Base-by-base conservation (phyloP, 2,888 invertebrate species). In the Mythimna impura region DNA sequence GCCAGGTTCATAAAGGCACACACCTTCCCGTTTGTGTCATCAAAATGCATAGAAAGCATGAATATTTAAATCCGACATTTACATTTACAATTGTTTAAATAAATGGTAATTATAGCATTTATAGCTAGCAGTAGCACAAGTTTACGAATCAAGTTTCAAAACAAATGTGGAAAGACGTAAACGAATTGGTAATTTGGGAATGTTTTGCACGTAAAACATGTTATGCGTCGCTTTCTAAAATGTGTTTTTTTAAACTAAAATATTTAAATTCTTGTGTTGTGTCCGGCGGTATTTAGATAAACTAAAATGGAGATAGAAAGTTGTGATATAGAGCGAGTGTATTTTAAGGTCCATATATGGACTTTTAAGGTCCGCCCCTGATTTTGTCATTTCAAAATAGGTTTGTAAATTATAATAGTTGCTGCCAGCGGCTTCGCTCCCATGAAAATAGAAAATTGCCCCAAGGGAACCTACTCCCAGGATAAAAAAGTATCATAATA, bases 1-100 rank as follows among this genome's bases (percentile, higher is more conserved):
- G 50, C 20, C 54, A 77, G 69, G 69, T 71, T 74, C 58, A 71
- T 66, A 68, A 67, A 64, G 63, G 61, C 72, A 68, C 57, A 70
- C 67, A 76, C 73, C 73, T 80, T 68, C 20, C 63, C 22, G 60
- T 80, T 54, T 67, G n/a, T 77, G 71, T 72, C 80, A 83, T 81
- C 76, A 77, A 78, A 87, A 82, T 82, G 78, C 81, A 83, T 75
- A 76, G 76, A 82, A 80, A 80, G 60, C 79, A 83, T 82, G 71
- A 83, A 80, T 83, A 78, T 83, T 83, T 61, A 81, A 76, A 78
- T 60, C 43, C 20, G 50, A 60, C 64, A 78, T 84, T 84, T 78
- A 54, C 82, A 82, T 85, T 73, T 73, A 81, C 81, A 77, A 85
- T 83, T 85, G 86, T 75, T 74, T 73, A 71, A 80, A 81, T 83